Percentiles rank a stretch among this genome's conserved stretches.
Evolutionary conservation across 1,140 invertebrate species (phyloP).

Genomic region (Drosophila seguyi): DNA sequence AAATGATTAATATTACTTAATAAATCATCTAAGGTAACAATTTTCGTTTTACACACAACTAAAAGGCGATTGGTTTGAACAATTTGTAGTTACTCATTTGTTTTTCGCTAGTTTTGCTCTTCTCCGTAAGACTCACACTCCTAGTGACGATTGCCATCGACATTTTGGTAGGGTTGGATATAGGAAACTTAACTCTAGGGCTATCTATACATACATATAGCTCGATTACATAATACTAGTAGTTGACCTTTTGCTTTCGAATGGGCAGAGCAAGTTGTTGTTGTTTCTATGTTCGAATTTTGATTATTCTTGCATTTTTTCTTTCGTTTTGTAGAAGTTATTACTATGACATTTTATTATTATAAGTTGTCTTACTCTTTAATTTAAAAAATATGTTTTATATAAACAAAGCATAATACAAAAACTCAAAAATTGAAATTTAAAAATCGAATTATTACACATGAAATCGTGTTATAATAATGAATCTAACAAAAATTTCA

Average conservation of each 20-base stretch:
- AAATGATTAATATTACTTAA: constrained; percentile 40
- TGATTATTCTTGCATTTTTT: constrained; percentile 64
- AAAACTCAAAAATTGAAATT: background rate
- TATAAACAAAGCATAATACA: background rate
- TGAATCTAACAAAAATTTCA: background rate
- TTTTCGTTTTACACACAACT: constrained; percentile 63
- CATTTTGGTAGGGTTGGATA: constrained; percentile 27
- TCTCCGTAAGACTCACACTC: constrained; percentile 30
- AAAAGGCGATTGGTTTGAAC: constrained; percentile 73
- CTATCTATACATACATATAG: constrained; percentile 67
- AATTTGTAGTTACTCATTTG: constrained; percentile 46
- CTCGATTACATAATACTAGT: constrained; percentile 76
- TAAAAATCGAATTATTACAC: background rate
- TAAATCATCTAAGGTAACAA: constrained; percentile 60
- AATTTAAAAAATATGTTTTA: background rate
- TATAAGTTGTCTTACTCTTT: no score
- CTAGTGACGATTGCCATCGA: constrained; percentile 45
- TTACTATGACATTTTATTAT: background rate
- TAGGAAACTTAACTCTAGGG: constrained; percentile 54
- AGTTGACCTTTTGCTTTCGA: constrained; percentile 57
- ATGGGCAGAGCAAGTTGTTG: constrained; percentile 35
- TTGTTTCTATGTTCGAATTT: constrained; percentile 46
- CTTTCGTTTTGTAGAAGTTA: background rate
- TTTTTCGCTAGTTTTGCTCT: constrained; percentile 22
- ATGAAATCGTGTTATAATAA: background rate